These are phyloP conservation scores for Hydrotaea diabolus DNA, from an alignment of 2,888 invertebrate species.

Conservation along the genomic window DNA sequence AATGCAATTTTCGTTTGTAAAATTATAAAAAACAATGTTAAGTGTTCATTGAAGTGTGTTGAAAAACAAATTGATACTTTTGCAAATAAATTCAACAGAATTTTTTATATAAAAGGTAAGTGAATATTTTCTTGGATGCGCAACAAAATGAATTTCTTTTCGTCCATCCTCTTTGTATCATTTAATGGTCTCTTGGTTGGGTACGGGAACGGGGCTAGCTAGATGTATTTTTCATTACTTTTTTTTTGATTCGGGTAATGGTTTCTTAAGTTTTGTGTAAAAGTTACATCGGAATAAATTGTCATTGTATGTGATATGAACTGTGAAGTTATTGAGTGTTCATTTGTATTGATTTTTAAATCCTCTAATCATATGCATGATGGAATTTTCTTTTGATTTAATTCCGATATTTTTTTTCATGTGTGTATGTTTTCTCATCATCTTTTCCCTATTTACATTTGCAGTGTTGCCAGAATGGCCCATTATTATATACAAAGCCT, in stretches of 20 bases:
- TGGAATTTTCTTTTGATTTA: conserved; percentile 17
- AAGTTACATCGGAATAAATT: conserved; percentile 17
- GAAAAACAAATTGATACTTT: background rate
- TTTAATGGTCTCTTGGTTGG: conserved; percentile 49
- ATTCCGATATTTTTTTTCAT: conserved; percentile 9
- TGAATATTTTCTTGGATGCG: conserved; percentile 7
- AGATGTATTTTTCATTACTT: background rate
- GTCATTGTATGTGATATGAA: background rate
- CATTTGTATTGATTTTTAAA: conserved; percentile 8
- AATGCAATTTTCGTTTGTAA: conserved; percentile 53
- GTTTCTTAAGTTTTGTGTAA: background rate
- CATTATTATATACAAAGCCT: conserved; percentile 85
- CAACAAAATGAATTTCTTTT: conserved; percentile 48
- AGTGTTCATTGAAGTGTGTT: conserved; percentile 42
- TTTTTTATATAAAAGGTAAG: conserved; percentile 49
- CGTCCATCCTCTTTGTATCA: conserved; percentile 40
- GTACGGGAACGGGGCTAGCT: background rate
- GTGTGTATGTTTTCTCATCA: conserved; percentile 37
- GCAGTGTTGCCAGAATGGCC: conserved; percentile 82
- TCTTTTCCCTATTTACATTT: conserved; percentile 49
- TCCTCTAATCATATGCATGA: conserved; percentile 4
- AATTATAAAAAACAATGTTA: conserved; percentile 49
- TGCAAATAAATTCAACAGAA: background rate
- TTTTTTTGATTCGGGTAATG: background rate
- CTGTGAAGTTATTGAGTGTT: background rate